These are phyloP conservation scores for Taxidea taxus DNA, from an alignment of 2,113 vertebrate species.

Conservation along the genomic window DNA sequence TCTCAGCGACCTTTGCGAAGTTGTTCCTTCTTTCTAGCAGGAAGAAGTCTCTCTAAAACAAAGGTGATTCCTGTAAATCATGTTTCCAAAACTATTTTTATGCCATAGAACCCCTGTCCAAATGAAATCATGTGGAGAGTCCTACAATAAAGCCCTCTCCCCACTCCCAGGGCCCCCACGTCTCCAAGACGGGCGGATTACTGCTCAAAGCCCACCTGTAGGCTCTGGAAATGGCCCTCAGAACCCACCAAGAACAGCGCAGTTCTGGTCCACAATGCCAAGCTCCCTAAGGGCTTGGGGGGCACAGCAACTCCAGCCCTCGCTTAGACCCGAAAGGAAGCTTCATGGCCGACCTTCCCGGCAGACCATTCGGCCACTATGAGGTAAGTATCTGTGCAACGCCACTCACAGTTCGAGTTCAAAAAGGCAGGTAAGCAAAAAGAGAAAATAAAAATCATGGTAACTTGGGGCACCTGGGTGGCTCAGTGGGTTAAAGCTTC, in stretches of 20 bases:
- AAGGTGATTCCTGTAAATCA: neutral
- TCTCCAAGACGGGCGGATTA: neutral
- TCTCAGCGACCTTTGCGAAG: neutral
- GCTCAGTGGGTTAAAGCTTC: too few species aligned
- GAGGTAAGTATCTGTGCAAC: neutral
- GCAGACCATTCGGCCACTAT: neutral
- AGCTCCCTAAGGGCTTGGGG: neutral
- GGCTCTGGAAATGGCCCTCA: neutral
- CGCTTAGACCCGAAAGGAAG: neutral
- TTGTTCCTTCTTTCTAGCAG: neutral
- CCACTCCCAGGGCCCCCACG: neutral
- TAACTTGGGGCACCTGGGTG: too few species aligned
- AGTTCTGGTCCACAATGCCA: neutral
- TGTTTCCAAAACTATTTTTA: neutral
- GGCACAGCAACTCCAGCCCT: accelerated
- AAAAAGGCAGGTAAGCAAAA: neutral
- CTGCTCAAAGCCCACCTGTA: too few species aligned
- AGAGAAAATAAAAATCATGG: neutral
- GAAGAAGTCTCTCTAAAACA: neutral
- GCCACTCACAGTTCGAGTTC: neutral
- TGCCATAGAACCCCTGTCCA: neutral
- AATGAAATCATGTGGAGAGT: neutral
- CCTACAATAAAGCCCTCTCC: neutral
- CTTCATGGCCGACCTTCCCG: accelerated
- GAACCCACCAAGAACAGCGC: neutral